Evolutionary conservation across 1,140 invertebrate genomes (phyloP).

Genomic region (Neotoxoptera formosana): DNA sequence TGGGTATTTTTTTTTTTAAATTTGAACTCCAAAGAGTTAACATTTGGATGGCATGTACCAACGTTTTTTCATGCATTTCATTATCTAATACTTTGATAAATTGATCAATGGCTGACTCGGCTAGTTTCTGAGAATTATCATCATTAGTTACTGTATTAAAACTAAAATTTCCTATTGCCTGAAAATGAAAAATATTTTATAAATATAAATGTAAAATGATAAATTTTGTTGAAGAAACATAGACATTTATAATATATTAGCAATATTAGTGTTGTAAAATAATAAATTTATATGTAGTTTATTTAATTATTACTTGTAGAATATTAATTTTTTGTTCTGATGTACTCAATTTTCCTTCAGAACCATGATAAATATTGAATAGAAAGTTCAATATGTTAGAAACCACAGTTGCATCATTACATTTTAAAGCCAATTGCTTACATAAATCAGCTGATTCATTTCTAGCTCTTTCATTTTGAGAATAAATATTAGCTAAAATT

Average conservation of each 20-base stretch:
- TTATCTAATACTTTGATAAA: conserved; percentile 83
- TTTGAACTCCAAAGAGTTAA: conserved; percentile 80
- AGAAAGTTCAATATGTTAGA: conserved; percentile 75
- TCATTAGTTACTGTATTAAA: conserved; percentile 73
- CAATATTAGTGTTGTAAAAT: neutral
- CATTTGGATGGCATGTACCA: conserved; percentile 82
- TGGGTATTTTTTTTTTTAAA: conserved; percentile 73
- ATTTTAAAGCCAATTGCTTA: conserved; percentile 75
- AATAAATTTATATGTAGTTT: neutral
- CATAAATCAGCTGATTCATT: conserved; percentile 75
- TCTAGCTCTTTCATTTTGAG: conserved; percentile 81
- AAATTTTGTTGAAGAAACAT: neutral
- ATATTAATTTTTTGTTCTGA: conserved; percentile 87
- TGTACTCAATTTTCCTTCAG: conserved; percentile 90
- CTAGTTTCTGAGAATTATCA: conserved; percentile 68
- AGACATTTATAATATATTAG: neutral
- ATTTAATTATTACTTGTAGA: conserved; percentile 70
- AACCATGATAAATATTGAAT: conserved; percentile 87
- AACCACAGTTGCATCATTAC: conserved; percentile 73
- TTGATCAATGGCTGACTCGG: conserved; percentile 71
- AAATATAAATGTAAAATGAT: conserved; percentile 10
- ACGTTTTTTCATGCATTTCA: conserved; percentile 90
- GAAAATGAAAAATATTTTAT: conserved; percentile 60
- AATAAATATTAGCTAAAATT: conserved; percentile 75
- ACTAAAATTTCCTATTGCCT: conserved; percentile 83